Percentiles rank a stretch among this genome's conserved stretches.
phyloP scores from a whole-genome alignment of 1,140 invertebrate species.

The Drosophila nannoptera region DNA sequence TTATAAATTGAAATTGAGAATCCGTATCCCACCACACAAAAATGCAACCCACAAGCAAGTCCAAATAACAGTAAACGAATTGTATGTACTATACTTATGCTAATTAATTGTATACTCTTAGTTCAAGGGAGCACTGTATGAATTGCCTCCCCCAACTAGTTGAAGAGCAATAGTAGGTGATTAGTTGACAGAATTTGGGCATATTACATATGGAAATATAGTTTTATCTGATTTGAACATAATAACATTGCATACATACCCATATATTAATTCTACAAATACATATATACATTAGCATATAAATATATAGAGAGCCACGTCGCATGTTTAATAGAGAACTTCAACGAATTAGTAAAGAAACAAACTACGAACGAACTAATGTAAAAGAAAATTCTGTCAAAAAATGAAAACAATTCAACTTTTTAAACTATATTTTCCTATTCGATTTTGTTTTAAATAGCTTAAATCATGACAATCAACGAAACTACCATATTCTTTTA shows the following conservation, averaged over 20 bases:
- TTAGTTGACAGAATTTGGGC: constrained; percentile 19
- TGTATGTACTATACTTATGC: constrained; percentile 36
- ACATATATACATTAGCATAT: constrained; percentile 37
- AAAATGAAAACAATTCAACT: constrained; percentile 17
- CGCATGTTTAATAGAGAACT: constrained; percentile 65
- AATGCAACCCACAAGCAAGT: constrained; percentile 71
- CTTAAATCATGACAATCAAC: constrained; percentile 74
- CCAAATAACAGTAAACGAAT: constrained; percentile 42
- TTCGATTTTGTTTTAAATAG: constrained; percentile 44
- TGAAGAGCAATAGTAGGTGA: constrained; percentile 28
- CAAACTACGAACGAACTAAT: constrained; percentile 65
- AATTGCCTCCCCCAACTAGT: constrained; percentile 15
- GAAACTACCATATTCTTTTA: constrained; percentile 8
- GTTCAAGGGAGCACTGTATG: constrained; percentile 7
- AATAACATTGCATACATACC: constrained; percentile 38
- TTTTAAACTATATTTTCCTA: constrained; percentile 23
- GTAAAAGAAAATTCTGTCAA: constrained; percentile 30
- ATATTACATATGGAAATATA: constrained; percentile 25
- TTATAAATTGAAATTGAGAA: constrained; percentile 41
- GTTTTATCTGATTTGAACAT: constrained; percentile 26
- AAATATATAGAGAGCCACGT: constrained; percentile 31
- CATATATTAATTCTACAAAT: constrained; percentile 16
- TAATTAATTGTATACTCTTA: constrained; percentile 39
- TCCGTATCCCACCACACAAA: constrained; percentile 70
- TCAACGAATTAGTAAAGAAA: constrained; percentile 71